These are phyloP conservation scores for Oedothorax gibbosus DNA, from an alignment of 1,140 invertebrate genomes.

Conservation along the genomic window DNA sequence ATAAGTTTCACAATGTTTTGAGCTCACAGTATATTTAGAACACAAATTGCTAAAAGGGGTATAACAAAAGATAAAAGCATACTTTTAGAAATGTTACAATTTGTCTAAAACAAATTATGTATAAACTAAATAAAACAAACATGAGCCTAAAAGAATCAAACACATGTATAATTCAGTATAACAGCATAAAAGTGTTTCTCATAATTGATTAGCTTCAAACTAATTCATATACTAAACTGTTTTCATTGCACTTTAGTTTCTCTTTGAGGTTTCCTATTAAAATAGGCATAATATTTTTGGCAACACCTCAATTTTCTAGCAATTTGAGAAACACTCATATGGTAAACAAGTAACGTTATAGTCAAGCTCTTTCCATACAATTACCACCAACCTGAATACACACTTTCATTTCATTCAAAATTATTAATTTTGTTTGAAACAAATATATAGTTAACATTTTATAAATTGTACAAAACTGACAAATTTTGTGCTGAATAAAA, in stretches of 20 bases:
- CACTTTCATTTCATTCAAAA: background rate
- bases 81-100: background rate
- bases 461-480: slow-evolving; percentile 4
- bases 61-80: background rate
- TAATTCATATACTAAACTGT: background rate
- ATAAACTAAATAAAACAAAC: background rate
- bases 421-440: background rate
- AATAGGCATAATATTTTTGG: background rate
- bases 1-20: background rate
- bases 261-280: background rate
- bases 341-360: slow-evolving; percentile 6
- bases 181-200: background rate
- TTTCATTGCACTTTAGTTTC: background rate
- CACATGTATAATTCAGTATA: background rate
- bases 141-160: background rate
- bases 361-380: background rate
- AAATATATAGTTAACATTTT: background rate
- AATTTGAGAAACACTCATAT: background rate
- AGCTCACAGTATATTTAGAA: background rate
- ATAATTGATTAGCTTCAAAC: background rate
- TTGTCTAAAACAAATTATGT: background rate
- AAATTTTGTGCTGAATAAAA: slow-evolving; percentile 4
- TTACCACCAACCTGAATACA: background rate
- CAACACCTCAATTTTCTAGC: background rate
- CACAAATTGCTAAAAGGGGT: background rate